Conservation (phyloP, 1,140 invertebrate species). For the Globodera ellingtonae region DNA sequence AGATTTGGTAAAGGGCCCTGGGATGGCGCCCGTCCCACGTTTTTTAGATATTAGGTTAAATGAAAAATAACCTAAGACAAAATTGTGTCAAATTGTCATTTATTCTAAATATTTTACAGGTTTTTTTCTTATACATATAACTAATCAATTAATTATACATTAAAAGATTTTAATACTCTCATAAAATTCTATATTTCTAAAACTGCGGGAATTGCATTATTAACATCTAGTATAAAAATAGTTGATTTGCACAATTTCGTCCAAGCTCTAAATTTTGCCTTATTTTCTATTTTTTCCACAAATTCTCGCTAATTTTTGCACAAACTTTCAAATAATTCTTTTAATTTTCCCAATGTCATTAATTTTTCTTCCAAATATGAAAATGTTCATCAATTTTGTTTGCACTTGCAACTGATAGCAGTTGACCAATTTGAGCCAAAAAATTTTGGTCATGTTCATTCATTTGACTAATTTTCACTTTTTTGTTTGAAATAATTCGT, state of each 20-base stretch:
- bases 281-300: background rate
- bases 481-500: background rate
- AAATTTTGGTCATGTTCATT: background rate
- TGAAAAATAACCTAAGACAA: too few relatives aligned
- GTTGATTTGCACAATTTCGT: background rate
- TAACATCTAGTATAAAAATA: background rate
- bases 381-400: background rate
- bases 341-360: background rate
- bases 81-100: too few relatives aligned
- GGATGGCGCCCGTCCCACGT: too few relatives aligned
- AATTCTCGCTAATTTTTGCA: background rate
- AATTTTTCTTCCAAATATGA: background rate
- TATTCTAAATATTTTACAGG: too few relatives aligned
- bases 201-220: too few relatives aligned
- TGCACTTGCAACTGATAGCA: background rate
- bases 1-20: too few relatives aligned
- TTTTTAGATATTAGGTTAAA: too few relatives aligned
- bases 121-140: too few relatives aligned
- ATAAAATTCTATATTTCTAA: too few relatives aligned
- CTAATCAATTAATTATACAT: too few relatives aligned
- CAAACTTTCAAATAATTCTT: background rate
- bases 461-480: background rate
- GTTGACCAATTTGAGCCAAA: background rate
- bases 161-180: too few relatives aligned
- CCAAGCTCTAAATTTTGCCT: background rate